Evolutionary conservation across 2,797 vertebrate species (phyloP), one percentile per base, ranked within the genome.

Genomic region (Acanthopagrus latus): DNA sequence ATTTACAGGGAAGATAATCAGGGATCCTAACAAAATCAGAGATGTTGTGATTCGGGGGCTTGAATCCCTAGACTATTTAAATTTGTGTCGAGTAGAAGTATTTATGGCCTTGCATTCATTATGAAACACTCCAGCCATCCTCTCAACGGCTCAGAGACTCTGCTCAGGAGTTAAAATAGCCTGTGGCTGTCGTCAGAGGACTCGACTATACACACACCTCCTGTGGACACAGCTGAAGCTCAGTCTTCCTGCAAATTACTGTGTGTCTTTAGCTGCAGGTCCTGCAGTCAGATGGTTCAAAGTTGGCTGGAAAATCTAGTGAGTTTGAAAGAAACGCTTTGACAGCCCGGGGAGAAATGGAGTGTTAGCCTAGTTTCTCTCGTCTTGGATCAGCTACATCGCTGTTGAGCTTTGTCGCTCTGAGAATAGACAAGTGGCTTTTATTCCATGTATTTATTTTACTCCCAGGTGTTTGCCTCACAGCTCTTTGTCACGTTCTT

Each of bases 211-310:
- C 83, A 79, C 74, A 78, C 86, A 78, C 76, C 60, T 83, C 72
- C 77, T 83, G 86, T 74, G 74, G 71, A 89, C 75, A 63, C 74
- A 86, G 82, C 86, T 65, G 69, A 84, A 78, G 71, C 81, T 89
- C 67, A 65, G 71, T 86, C 74, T 86, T 91, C 65, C 75, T 89
- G 80, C 74, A 86, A 89, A 91, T 90, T 14, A 84, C 58, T 84
- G 82, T 85, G 76, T 83, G 69, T 86, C 81, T 84, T 75, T 85
- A 82, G 83, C 87, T 91, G 81, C 57, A 71, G 83, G 85, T 90
- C 80, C 80, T 82, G 69, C 59, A 78, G 74, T 78, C 84, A 82
- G 74, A 83, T 74, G 68, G 84, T 70, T 84, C 29, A 68, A 80
- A 86, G 65, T 74, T 74, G 80, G 78, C 77, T 66, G 71, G 71